Base-by-base conservation (phyloP, 2,113 vertebrate genomes). In the Tetraodon nigroviridis region DNA sequence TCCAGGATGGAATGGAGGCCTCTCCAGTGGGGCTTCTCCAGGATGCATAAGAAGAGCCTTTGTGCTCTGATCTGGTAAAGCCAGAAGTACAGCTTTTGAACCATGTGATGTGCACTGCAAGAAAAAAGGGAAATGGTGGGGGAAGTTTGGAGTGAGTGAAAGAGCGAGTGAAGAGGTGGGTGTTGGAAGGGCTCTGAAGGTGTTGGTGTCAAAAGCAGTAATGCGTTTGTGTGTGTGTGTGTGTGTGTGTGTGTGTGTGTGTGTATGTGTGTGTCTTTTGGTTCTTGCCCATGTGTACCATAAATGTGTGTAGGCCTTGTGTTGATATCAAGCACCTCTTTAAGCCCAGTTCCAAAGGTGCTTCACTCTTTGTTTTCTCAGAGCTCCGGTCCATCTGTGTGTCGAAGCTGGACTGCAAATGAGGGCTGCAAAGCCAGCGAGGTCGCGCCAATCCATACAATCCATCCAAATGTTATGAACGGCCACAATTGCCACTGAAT, bases 41-140 rank as follows among this genome's bases (percentile, higher is more conserved):
- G 79, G 76, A 88, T 74, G 79, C 88, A 93, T 90, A 91, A 90
- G 91, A 90, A 91, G 88, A 81, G 84, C 85, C 91, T 95, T 97
- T 96, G 94, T 96, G 71, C 88, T 84, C 82, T 83, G 81, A 79
- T 90, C 86, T 87, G 83, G 64, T 89, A 88, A 88, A 91, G 90
- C 88, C 92, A 90, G 89, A 88, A 92, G 89, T 87, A 84, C 90
- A 81, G 89, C 84, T 91, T 87, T 91, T 53, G 84, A 86, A 89
- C 61, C 32, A 71, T 82, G 84, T 86, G 81, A 71, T 82, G 84
- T 87, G 81, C 81, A 81, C 60, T 79, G 75, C 84, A 77, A 81
- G 81, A 84, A 65, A 75, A 66, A 60, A 73, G 63, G 24, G 55
- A 75, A 66, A 78, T 79, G 68, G 73, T 73, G 76, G 72, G 68